Evolutionary conservation across 2,113 vertebrate species (phyloP).

Genomic region (Salvelinus namaycush): DNA sequence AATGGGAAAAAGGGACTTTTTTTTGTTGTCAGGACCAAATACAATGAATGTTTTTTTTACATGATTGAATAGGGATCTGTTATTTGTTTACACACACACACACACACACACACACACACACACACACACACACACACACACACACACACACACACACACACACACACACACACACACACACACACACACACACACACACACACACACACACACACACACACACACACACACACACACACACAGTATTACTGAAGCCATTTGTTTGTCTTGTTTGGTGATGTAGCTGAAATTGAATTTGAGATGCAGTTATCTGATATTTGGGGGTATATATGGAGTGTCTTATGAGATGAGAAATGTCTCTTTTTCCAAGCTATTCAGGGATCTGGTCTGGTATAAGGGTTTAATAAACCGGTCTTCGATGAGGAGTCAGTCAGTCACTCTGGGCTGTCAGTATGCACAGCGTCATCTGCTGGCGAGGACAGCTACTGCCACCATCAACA

Average conservation of each 20-base stretch:
- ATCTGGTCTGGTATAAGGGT: neutral
- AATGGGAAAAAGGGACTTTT: neutral
- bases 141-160: constrained; percentile 1
- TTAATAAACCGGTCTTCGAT: constrained; percentile 18
- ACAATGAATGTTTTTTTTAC: neutral
- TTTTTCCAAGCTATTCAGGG: neutral
- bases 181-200: neutral
- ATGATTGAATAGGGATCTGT: neutral
- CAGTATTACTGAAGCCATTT: neutral
- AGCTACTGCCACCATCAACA: constrained; percentile 35
- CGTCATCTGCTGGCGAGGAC: constrained; percentile 69
- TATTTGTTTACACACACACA: neutral
- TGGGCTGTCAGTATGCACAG: constrained; percentile 47
- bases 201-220: neutral
- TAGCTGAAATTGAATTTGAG: neutral
- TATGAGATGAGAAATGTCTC: too few species aligned
- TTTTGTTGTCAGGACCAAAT: neutral
- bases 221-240: neutral
- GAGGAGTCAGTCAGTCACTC: constrained; percentile 33
- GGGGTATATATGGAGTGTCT: neutral
- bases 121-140: constrained; percentile 3
- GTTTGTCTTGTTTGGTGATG: neutral
- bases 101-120: constrained; percentile 3
- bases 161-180: neutral
- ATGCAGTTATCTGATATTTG: neutral